A percentile compares a stretch with the other conserved stretches of the same genome.
Evolutionary conservation across 2,113 vertebrate species (phyloP).

Genomic region (Limnothrissa miodon): DNA sequence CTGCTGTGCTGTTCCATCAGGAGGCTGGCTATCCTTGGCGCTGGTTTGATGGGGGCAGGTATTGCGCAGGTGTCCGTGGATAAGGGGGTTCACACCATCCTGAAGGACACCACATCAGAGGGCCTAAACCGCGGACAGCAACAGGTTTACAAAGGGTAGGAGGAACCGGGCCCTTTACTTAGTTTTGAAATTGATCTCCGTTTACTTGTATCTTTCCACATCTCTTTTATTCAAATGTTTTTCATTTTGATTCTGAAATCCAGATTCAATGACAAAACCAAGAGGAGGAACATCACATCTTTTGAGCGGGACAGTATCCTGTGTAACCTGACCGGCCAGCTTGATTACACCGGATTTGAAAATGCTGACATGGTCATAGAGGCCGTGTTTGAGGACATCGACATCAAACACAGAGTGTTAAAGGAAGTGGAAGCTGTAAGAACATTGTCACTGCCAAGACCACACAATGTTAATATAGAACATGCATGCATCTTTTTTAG

Average conservation of each 20-base stretch:
- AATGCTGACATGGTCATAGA: conserved; percentile 85
- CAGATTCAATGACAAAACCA: conserved; percentile 85
- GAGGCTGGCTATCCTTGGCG: conserved; percentile 86
- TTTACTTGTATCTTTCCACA: background rate
- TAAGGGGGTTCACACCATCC: conserved; percentile 83
- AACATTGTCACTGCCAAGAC: conserved; percentile 48
- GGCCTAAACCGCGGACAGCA: conserved; percentile 88
- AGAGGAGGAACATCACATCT: conserved; percentile 75
- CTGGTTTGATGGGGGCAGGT: conserved; percentile 95
- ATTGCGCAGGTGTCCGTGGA: conserved; percentile 91
- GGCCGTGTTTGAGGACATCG: conserved; percentile 82
- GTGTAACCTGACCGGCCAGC: conserved; percentile 73
- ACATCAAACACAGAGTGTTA: conserved; percentile 88
- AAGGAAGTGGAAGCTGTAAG: conserved; percentile 93
- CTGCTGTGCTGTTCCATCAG: conserved; percentile 56
- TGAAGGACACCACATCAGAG: conserved; percentile 83
- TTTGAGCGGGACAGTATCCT: conserved; percentile 82
- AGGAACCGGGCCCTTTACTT: background rate
- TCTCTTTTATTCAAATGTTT: background rate
- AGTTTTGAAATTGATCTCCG: background rate
- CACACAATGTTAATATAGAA: background rate
- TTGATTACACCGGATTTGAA: conserved; percentile 80
- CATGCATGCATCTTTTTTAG: background rate
- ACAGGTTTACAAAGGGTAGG: conserved; percentile 94
- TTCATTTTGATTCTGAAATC: background rate